Evolutionary conservation across 2,113 vertebrate genomes (phyloP), one percentile per base, ranked within the genome.

Genomic region (Tenebrosternarchus preto): DNA sequence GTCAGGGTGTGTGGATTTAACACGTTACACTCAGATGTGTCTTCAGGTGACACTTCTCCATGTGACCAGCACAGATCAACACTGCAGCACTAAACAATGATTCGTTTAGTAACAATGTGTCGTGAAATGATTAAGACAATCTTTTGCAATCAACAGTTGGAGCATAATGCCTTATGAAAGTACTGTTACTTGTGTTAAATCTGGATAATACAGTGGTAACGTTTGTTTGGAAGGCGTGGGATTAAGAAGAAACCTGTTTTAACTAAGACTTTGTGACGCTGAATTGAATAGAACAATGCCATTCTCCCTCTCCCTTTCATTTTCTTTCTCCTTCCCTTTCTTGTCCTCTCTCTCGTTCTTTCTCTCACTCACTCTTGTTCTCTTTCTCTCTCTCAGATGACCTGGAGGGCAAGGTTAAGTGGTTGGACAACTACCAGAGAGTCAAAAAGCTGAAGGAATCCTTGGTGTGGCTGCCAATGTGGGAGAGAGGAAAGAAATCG

Each of bases 361-460:
- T 74, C 22, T 31, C 24, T 76, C 39, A 80, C 29, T 59, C n/a
- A 87, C 76, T 81, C 63, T 87, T 33, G 69, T 3, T 78, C 25
- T 85, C 16, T 71, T 11, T 88, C 61, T 85, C 60, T 87, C 85
- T 90, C 75, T 82, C 43, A 97, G 96, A 95, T 83, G 94, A 95
- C 87, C 93, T 98, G 77, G 96, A 98, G 90, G 95, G 96, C 43
- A 97, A 96, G 89, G 96, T 97, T 61, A 97, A 98, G 82, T 97
- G 95, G 95, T 77, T 98, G 87, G 95, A 98, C 82, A 97, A 94
- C 88, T 96, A 95, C 85, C 96, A 97, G 91, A 97, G 96, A 85
- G 92, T 94, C 83, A 95, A 94, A 75, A 94, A 93, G 88, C 88
- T 97, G 72, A 93, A 95, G 76, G 95, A 98, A 77, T 89, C 95